A percentile compares a stretch with the other conserved stretches of the same genome.
phyloP scores from a whole-genome alignment of 92 coral and sea anemone species.

The Isaurus tuberculatus region DNA sequence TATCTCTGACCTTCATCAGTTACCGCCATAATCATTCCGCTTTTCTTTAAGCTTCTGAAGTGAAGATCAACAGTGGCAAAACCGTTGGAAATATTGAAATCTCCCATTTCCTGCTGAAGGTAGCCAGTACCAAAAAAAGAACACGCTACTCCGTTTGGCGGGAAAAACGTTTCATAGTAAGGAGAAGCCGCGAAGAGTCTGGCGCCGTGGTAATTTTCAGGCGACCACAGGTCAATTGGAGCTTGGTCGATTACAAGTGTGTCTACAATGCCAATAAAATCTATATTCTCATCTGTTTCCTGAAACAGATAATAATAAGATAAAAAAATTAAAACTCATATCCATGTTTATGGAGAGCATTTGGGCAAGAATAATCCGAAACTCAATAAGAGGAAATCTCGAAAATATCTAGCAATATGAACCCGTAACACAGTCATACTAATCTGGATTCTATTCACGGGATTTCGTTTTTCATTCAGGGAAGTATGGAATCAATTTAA shows the following conservation, averaged over 20 bases:
- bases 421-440: no score
- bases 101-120: constrained; percentile 64
- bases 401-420: no score
- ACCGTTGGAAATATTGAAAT: constrained; percentile 56
- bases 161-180: constrained; percentile 41
- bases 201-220: constrained; percentile 43
- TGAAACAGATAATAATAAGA: background rate
- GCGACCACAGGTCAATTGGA: constrained; percentile 63
- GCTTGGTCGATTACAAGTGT: constrained; percentile 55
- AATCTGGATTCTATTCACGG: no score
- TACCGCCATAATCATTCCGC: constrained; percentile 72
- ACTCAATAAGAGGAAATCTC: no score
- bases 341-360: background rate
- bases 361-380: no score
- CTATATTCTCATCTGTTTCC: constrained; percentile 3
- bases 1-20: constrained; percentile 44
- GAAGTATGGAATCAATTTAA: no score
- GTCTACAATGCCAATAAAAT: constrained; percentile 71
- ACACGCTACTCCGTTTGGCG: constrained; percentile 62
- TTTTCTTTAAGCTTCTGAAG: constrained; percentile 66
- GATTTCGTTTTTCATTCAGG: no score
- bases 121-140: constrained; percentile 74
- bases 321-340: no score
- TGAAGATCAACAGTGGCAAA: constrained; percentile 57
- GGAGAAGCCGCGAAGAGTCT: constrained; percentile 53